Evolutionary conservation across 1,140 invertebrate genomes (phyloP).

Genomic region (Neuroterus valhalla): DNA sequence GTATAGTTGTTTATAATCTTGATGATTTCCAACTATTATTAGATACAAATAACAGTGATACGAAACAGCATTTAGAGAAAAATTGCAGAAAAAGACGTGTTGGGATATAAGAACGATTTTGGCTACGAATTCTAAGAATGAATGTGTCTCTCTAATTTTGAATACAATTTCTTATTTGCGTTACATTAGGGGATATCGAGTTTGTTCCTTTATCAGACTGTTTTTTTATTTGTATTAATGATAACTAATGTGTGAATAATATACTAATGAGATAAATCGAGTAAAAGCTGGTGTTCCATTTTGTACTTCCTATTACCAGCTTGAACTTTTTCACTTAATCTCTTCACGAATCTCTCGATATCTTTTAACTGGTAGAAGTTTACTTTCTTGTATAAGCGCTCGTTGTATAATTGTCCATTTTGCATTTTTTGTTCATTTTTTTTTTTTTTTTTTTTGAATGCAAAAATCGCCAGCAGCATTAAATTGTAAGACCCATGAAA

Average conservation of each 20-base stretch:
- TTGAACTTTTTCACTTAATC: background rate
- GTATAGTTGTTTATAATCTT: background rate
- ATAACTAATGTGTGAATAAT: background rate
- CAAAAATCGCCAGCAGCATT: background rate
- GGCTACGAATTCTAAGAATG: background rate
- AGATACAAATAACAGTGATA: constrained; percentile 25
- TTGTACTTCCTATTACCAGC: background rate
- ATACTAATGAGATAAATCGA: background rate
- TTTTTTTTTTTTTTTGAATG: background rate
- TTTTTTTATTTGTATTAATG: background rate
- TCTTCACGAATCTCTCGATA: background rate
- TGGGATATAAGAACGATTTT: background rate
- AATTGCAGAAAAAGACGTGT: constrained; percentile 6
- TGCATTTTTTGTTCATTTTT: background rate
- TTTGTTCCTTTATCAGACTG: background rate
- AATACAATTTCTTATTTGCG: background rate
- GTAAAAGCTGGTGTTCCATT: background rate
- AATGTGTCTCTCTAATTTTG: constrained; percentile 7
- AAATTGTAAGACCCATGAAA: background rate
- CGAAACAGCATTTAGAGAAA: constrained; percentile 4
- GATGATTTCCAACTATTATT: background rate
- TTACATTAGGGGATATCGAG: background rate
- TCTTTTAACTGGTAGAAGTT: background rate
- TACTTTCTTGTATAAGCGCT: constrained; percentile 20
- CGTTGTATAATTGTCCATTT: constrained; percentile 4